phyloP scores from a whole-genome alignment of 1,140 invertebrate species.

The Wasmannia auropunctata region DNA sequence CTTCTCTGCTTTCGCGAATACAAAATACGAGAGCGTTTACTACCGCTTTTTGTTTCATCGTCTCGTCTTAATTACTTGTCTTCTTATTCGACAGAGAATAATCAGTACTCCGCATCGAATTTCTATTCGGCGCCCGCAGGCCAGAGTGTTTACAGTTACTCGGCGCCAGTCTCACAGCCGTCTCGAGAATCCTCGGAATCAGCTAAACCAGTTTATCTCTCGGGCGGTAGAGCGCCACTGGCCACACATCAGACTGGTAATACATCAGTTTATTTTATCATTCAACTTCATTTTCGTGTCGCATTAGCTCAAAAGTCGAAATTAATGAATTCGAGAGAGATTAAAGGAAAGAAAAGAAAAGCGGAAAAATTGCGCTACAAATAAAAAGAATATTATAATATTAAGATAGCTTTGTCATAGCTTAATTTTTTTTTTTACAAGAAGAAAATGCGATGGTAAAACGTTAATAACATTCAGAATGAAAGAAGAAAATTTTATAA shows the following conservation, averaged over 20 bases:
- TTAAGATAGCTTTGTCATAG: too few species aligned
- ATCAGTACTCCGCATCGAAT: slow-evolving; percentile 80
- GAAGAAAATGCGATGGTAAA: background rate
- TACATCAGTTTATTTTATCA: background rate
- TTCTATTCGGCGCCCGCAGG: slow-evolving; percentile 80
- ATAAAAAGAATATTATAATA: background rate
- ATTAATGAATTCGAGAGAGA: background rate
- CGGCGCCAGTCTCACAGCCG: slow-evolving; percentile 78
- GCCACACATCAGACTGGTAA: slow-evolving; percentile 79
- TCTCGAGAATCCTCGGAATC: slow-evolving; percentile 79
- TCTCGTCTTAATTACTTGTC: slow-evolving; percentile 9
- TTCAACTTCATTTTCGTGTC: background rate
- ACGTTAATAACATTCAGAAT: background rate
- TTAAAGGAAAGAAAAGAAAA: background rate
- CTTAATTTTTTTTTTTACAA: background rate
- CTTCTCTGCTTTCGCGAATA: slow-evolving; percentile 26
- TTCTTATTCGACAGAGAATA: slow-evolving; percentile 72
- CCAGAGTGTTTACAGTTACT: slow-evolving; percentile 81
- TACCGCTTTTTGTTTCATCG: background rate
- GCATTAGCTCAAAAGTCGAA: background rate
- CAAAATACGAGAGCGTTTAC: background rate
- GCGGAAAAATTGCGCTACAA: background rate
- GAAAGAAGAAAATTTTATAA: background rate
- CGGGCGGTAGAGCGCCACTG: slow-evolving; percentile 76
- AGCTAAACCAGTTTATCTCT: slow-evolving; percentile 80